Conservation (phyloP, 2,113 vertebrate genomes). For the Neogobius melanostomus region DNA sequence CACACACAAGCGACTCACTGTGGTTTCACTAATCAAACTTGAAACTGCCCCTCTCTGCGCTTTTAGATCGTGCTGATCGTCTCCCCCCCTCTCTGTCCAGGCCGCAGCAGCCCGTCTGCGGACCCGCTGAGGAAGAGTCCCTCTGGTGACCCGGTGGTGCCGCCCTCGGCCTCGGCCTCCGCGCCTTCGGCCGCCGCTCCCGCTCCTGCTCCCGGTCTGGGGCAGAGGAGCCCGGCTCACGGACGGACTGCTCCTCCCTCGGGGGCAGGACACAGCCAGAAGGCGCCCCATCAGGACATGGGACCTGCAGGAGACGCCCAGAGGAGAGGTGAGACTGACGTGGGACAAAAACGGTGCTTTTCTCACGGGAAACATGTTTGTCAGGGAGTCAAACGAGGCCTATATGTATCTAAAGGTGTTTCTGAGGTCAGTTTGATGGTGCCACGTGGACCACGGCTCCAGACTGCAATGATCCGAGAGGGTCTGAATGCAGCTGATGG, state of each 20-base stretch:
- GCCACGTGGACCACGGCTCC: too few relatives aligned
- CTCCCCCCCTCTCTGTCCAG: constrained; percentile 54
- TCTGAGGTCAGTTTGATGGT: too few relatives aligned
- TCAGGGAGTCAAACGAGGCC: too few relatives aligned
- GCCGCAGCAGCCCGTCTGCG: constrained; percentile 84
- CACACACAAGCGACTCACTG: neutral
- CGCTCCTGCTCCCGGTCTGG: constrained; percentile 69
- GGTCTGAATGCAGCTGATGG: too few relatives aligned
- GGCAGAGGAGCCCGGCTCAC: constrained; percentile 82
- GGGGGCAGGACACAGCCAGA: constrained; percentile 36
- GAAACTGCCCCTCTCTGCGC: neutral
- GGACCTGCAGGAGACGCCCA: constrained; percentile 71
- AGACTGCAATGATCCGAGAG: too few relatives aligned
- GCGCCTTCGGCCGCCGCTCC: constrained; percentile 60
- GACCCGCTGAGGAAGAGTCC: constrained; percentile 89
- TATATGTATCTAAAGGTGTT: too few relatives aligned
- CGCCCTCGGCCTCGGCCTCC: constrained; percentile 70
- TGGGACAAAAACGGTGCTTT: too few relatives aligned
- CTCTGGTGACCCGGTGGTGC: constrained; percentile 82
- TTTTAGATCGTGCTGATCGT: neutral
- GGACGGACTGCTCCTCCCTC: constrained; percentile 26
- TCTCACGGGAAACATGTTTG: too few relatives aligned
- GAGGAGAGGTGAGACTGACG: constrained; percentile 79
- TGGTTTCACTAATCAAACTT: neutral
- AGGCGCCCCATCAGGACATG: constrained; percentile 77